Evolutionary conservation across 2,797 vertebrate species (phyloP), one percentile per base, ranked within the genome.

Genomic region (Labroides dimidiatus): DNA sequence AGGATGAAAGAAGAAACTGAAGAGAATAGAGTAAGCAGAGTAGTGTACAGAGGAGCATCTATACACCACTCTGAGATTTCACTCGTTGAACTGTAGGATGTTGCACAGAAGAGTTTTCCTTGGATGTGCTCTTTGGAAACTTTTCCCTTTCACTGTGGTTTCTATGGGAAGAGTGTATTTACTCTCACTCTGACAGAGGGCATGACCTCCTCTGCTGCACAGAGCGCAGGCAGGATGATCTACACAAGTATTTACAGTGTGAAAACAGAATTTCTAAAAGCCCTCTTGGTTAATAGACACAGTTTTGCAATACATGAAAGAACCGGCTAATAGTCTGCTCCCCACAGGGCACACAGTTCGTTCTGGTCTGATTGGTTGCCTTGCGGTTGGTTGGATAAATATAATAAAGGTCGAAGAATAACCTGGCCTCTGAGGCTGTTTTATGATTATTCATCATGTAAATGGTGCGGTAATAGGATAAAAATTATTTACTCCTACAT

Each of bases 231-330:
- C 68, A 57, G 59, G 19, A 59, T 21, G 36, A 61, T 24, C 27
- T 52, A 57, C 53, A 52, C 27, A 24, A 75, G 27, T 39, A 8
- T 14, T 49, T 37, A 27, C 48, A 24, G 42, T 47, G 49, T 59
- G 41, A 41, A 67, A 72, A 67, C 43, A 67, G 11, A 70, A 77
- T 15, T 63, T 37, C 21, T 36, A 56, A 80, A 56, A 58, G 42
- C 43, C 54, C 59, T 61, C 50, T 43, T 13, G 19, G 10, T 39
- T 62, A 64, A 67, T 64, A 44, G 81, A 73, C 27, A 27, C 50
- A 41, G 39, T 23, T 65, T 61, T 71, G 20, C n/a, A 63, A n/a
- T 21, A 52, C 48, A 64, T 44, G 72, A 67, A 57, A 65, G 37
- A 2, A 10, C 57, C 72, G 55, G 43, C 56, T 49, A 30, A 27